Evolutionary conservation across 30 jellyfish, hydroid and myxozoan genomes (phyloP), one percentile per base, ranked within the genome.

Genomic region (Cassiopea xamachana): DNA sequence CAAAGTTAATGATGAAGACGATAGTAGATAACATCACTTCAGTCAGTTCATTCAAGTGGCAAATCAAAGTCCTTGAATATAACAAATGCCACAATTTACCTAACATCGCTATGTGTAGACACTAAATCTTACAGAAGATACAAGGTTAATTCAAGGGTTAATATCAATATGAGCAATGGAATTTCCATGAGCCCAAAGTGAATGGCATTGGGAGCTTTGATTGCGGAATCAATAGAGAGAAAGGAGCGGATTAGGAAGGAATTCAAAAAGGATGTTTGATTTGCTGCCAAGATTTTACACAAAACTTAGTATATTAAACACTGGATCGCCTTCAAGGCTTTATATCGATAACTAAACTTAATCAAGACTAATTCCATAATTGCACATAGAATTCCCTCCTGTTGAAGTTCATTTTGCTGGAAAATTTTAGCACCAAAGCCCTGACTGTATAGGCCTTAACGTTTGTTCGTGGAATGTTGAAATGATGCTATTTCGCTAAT

Each of bases 101-200:
- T 55, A 17, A 50, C 75, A 78, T 59, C 39, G 51, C 27, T 5
- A 15, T 44, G 51, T 7, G 87, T 75, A 78, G 87, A 78, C 87
- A 48, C 47, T 48, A 19, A 48, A 69, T 48, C 75, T 78, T 8
- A 48, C 49, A 78, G 87, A 27, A 50, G 87, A 78, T 17, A 17
- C 55, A 16, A 39, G 87, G 87, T 55, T 78, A 78, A 60, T 60
- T 60, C 74, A 9, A 15, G 51, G 87, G 87, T 78, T 78, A 78
- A 78, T 48, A 15, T 75, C 5, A 48, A 78, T 48, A 78, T 78
- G 87, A 48, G 75, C 1, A 55, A 12, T 2, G 48, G 87, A 50
- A 78, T 78, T 78, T 16, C 50, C 70, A 3, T 8, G 7, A 15
- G 19, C 4, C n/a, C 49, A 7, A 16, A 7, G 49, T 7, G 43